Percentiles rank a stretch among this genome's conserved stretches.
Conservation (phyloP, 1,140 invertebrate genomes). For the Drosophila insularis region DNA sequence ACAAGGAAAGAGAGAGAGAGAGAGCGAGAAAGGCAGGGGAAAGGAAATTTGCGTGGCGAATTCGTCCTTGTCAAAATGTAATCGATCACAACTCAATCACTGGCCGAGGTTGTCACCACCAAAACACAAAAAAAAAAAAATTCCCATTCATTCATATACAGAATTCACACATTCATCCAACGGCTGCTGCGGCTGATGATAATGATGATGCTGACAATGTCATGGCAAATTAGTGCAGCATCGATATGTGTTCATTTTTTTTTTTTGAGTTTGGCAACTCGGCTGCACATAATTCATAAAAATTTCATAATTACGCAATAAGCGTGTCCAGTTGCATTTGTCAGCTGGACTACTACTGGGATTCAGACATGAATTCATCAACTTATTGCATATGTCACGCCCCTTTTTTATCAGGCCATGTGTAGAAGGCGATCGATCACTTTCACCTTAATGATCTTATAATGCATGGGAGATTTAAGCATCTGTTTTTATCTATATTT, state of each 20-base stretch:
- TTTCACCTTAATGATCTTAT: slow-evolving; percentile 72
- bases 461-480: slow-evolving; percentile 32
- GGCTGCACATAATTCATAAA: slow-evolving; percentile 69
- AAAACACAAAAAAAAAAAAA: background rate
- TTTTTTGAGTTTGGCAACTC: slow-evolving; percentile 18
- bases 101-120: slow-evolving; percentile 50
- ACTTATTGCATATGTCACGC: slow-evolving; percentile 52
- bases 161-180: slow-evolving; percentile 8
- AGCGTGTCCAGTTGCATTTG: slow-evolving; percentile 75
- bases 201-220: slow-evolving; percentile 60
- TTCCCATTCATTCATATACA: background rate
- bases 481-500: background rate
- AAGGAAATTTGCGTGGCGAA: slow-evolving; percentile 66
- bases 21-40: background rate
- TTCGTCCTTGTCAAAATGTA: slow-evolving; percentile 76
- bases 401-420: slow-evolving; percentile 45
- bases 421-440: slow-evolving; percentile 55
- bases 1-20: background rate
- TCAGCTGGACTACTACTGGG: slow-evolving; percentile 11
- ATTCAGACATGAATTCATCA: slow-evolving; percentile 63
- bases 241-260: slow-evolving; percentile 40
- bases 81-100: slow-evolving; percentile 80
- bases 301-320: slow-evolving; percentile 79
- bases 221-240: slow-evolving; percentile 75
- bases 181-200: slow-evolving; percentile 30